Conservation (phyloP, 1,140 invertebrate genomes). For the Planococcus citri region DNA sequence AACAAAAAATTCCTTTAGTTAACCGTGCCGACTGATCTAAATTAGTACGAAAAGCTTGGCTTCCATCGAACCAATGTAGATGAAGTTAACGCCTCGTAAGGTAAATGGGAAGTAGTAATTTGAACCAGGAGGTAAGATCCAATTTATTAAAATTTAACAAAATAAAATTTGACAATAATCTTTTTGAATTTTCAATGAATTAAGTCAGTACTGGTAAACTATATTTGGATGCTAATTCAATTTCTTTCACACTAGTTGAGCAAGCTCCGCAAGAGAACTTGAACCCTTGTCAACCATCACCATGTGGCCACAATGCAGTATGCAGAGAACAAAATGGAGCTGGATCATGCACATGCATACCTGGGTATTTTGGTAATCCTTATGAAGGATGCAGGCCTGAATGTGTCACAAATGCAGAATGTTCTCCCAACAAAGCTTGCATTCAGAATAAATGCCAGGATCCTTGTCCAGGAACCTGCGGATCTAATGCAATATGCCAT, state of each 20-base stretch:
- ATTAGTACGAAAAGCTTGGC: conserved; percentile 10
- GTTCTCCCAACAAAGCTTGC: conserved; percentile 35
- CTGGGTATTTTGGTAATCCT: conserved; percentile 35
- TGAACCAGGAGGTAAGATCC: not conserved
- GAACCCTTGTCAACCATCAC: conserved; percentile 39
- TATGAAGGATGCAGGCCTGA: conserved; percentile 40
- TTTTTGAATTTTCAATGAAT: too few species aligned
- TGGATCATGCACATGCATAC: conserved; percentile 40
- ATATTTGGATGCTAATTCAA: not conserved
- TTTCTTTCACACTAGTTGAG: conserved; percentile 23
- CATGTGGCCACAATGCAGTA: conserved; percentile 43
- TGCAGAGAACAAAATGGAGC: conserved; percentile 48
- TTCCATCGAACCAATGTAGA: conserved; percentile 2
- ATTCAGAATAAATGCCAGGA: conserved; percentile 38
- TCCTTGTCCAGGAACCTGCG: conserved; percentile 41
- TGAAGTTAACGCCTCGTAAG: conserved; percentile 10
- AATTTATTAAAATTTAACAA: not conserved
- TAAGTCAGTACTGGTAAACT: not conserved
- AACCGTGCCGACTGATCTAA: not conserved
- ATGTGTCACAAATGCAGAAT: conserved; percentile 36
- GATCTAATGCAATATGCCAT: conserved; percentile 44
- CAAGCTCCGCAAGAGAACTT: conserved; percentile 26
- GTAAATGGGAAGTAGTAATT: conserved; percentile 5
- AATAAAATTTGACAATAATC: too few species aligned
- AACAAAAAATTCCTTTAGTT: conserved; percentile 4